Percentiles rank a stretch among this genome's conserved stretches.
phyloP scores from a whole-genome alignment of 2,888 invertebrate species.

The Calameuta filiformis region DNA sequence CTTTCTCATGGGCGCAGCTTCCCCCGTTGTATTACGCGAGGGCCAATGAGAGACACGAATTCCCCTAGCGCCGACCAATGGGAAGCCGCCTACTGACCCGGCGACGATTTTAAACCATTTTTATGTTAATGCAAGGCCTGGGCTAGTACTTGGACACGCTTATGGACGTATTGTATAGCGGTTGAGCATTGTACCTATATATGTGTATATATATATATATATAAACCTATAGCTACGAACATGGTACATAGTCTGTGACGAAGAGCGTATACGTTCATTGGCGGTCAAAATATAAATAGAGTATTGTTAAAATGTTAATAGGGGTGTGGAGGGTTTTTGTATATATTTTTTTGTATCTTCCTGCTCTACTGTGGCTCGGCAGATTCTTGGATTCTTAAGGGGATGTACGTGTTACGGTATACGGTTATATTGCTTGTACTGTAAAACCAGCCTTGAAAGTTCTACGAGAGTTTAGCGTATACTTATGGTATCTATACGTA shows the following conservation, averaged over 20 bases:
- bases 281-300: constrained; percentile 41
- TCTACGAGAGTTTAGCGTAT: not conserved
- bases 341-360: not conserved
- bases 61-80: constrained; percentile 38
- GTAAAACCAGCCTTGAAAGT: not conserved
- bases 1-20: constrained; percentile 31
- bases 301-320: constrained; percentile 59
- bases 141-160: not conserved
- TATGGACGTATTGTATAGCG: not conserved
- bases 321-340: constrained; percentile 10
- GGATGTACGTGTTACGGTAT: not conserved
- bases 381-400: not conserved
- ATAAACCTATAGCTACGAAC: not conserved
- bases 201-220: not conserved
- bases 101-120: constrained; percentile 46
- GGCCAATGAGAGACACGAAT: constrained; percentile 35
- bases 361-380: not conserved
- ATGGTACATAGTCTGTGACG: not conserved
- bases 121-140: constrained; percentile 44
- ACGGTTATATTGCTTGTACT: not conserved
- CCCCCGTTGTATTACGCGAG: constrained; percentile 28
- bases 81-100: not conserved
- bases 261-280: not conserved
- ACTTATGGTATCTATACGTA: not conserved
- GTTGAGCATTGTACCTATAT: not conserved